phyloP scores from a whole-genome alignment of 2,888 invertebrate genomes.

The Lissocephala sabroskyi region DNA sequence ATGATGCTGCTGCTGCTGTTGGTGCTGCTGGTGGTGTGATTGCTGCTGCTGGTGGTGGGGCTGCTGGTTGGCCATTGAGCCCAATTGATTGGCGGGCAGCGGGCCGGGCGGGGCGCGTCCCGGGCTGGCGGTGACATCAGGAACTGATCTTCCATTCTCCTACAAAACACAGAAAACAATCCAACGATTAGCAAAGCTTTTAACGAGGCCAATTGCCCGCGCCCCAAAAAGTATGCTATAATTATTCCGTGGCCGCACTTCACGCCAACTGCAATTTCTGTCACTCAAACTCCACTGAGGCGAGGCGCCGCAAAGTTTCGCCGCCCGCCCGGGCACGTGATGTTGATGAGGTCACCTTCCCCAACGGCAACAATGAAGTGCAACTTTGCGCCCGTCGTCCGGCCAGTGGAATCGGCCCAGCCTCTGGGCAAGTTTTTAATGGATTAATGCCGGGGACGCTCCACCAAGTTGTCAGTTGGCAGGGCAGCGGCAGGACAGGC shows the following conservation, averaged over 20 bases:
- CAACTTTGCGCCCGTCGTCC: conserved; percentile 12
- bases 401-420: too few species aligned
- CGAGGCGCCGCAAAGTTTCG: conserved; percentile 16
- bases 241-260: neutral
- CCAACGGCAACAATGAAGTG: conserved; percentile 27
- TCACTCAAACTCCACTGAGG: conserved; percentile 22
- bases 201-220: neutral
- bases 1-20: conserved; percentile 72
- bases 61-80: conserved; percentile 72
- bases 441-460: conserved; percentile 32
- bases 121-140: conserved; percentile 92
- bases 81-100: conserved; percentile 76
- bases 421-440: conserved; percentile 43
- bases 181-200: neutral
- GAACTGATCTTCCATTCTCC: conserved; percentile 93
- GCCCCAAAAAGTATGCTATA: too few species aligned
- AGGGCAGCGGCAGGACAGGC: conserved; percentile 7
- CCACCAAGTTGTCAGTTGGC: conserved; percentile 10
- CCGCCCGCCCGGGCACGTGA: conserved; percentile 25
- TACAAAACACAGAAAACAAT: conserved; percentile 67
- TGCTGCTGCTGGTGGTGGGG: conserved; percentile 57
- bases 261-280: conserved; percentile 47
- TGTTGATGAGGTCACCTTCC: conserved; percentile 33
- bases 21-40: conserved; percentile 73
- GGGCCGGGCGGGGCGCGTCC: conserved; percentile 84